A percentile compares a stretch with the other conserved stretches of the same genome.
Evolutionary conservation across 1,140 invertebrate species (phyloP).

Genomic region (Papilio machaon): DNA sequence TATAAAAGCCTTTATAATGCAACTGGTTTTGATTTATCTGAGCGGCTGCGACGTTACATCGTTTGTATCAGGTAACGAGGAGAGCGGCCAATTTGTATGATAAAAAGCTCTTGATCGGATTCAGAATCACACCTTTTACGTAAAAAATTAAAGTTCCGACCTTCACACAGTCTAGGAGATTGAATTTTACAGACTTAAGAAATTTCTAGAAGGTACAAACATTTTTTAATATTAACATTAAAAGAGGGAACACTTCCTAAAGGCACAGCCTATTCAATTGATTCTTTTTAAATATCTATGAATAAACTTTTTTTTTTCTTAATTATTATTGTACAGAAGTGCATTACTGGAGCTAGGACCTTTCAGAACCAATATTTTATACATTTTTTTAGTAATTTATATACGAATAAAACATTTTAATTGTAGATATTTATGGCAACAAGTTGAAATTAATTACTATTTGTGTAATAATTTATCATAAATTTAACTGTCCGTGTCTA

Average conservation of each 20-base stretch:
- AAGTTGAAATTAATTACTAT: too few species aligned
- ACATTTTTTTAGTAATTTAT: too few species aligned
- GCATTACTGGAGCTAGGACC: too few species aligned
- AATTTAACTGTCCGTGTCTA: conserved; percentile 41
- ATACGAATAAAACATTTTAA: too few species aligned
- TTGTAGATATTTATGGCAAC: too few species aligned
- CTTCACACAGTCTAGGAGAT: conserved; percentile 56
- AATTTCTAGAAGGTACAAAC: conserved; percentile 40
- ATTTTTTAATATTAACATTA: not conserved
- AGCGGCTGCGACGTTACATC: conserved; percentile 33
- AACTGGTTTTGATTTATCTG: not conserved
- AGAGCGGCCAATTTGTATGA: conserved; percentile 55
- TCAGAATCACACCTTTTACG: conserved; percentile 74
- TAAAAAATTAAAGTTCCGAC: conserved; percentile 71
- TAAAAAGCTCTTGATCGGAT: conserved; percentile 66
- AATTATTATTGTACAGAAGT: too few species aligned
- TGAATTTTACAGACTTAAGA: conserved; percentile 43
- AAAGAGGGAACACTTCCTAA: not conserved
- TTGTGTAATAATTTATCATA: too few species aligned
- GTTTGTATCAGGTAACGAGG: conserved; percentile 33
- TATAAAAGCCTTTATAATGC: not conserved
- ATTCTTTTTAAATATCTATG: too few species aligned
- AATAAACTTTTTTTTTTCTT: too few species aligned
- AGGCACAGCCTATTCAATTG: not conserved
- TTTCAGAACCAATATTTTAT: too few species aligned